Conservation (phyloP, 2,113 vertebrate species). For the Megaptera novaeangliae region DNA sequence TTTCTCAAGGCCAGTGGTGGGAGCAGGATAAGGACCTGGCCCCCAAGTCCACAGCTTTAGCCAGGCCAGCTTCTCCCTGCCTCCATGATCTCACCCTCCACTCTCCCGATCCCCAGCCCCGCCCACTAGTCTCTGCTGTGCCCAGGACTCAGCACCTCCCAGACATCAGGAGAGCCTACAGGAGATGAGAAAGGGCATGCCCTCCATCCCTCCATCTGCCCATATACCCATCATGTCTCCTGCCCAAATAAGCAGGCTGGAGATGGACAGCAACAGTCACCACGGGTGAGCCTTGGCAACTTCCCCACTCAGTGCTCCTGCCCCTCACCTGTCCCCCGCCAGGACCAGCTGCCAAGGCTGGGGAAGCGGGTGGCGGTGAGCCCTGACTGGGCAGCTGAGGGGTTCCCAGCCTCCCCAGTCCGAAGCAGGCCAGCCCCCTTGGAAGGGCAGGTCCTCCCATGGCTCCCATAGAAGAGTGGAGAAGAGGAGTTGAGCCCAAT, state of each 20-base stretch:
- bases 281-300: neutral
- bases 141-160: neutral
- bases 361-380: rapidly evolving
- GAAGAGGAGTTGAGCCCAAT: neutral
- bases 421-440: neutral
- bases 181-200: neutral
- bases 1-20: neutral
- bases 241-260: neutral
- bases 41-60: neutral
- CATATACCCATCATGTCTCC: neutral
- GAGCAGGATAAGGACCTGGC: neutral
- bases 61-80: neutral
- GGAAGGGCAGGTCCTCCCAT: neutral
- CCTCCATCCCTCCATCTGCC: neutral
- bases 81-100: neutral
- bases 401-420: neutral
- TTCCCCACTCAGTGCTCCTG: too few species aligned
- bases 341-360: neutral
- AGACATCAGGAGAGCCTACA: neutral
- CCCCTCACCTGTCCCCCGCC: neutral
- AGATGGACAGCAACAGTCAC: neutral
- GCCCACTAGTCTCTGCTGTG: neutral
- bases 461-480: neutral
- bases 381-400: neutral
- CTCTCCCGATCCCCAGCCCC: neutral